Percentiles rank a stretch among this genome's conserved stretches.
These are phyloP conservation scores for Euthynnus affinis DNA, from an alignment of 2,797 vertebrate genomes.

Conservation along the genomic window DNA sequence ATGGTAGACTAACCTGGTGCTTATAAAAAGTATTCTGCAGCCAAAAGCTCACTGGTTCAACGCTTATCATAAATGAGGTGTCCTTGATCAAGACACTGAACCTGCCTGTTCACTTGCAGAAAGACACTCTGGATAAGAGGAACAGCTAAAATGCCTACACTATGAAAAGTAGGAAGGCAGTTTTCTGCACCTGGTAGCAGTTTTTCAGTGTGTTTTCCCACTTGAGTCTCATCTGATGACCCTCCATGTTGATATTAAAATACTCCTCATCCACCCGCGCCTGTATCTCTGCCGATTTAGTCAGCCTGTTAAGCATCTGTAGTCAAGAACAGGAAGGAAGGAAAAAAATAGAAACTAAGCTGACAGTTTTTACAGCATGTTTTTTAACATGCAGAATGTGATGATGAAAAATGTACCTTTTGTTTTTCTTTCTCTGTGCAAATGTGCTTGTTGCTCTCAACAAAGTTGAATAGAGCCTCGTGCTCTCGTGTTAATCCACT, in stretches of 20 bases:
- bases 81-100: slow-evolving; percentile 19
- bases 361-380: not conserved
- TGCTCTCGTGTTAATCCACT: slow-evolving; percentile 89
- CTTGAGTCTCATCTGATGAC: slow-evolving; percentile 89
- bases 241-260: slow-evolving; percentile 89
- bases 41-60: slow-evolving; percentile 10
- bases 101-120: slow-evolving; percentile 4
- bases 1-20: not conserved
- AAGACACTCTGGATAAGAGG: slow-evolving; percentile 18
- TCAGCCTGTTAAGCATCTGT: slow-evolving; percentile 91
- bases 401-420: slow-evolving; percentile 75
- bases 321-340: not conserved
- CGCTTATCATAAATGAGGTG: slow-evolving; percentile 21
- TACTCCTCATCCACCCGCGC: slow-evolving; percentile 90
- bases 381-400: not conserved
- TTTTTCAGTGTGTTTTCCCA: slow-evolving; percentile 91
- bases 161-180: not conserved
- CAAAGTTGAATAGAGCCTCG: slow-evolving; percentile 88
- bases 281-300: slow-evolving; percentile 90
- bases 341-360: not conserved
- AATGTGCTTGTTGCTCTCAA: slow-evolving; percentile 88
- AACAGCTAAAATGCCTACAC: slow-evolving; percentile 17
- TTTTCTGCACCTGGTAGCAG: slow-evolving; percentile 87
- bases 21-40: slow-evolving; percentile 7
- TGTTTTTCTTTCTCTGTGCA: slow-evolving; percentile 89